Base-by-base conservation (phyloP, 2,888 invertebrate genomes). In the Tachina fera region DNA sequence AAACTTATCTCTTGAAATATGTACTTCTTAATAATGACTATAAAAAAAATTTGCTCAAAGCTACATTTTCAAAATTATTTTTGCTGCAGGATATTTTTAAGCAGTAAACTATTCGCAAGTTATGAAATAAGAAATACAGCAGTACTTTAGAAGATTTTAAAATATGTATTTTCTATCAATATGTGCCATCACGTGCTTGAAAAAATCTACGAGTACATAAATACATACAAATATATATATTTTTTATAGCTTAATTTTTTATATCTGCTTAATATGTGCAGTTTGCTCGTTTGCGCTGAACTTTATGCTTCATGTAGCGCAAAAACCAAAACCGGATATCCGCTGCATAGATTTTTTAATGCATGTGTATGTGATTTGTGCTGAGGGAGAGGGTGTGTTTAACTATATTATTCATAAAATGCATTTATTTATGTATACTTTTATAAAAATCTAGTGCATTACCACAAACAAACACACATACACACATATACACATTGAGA, bases 251-350 rank as follows among this genome's bases (percentile, higher is more conserved):
- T 22, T 9, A 14, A 45, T 14, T 45, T 45, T 78, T 41, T 70
- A 9, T 53, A 19, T 49, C n/a, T 22, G 31, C 51, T 31, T 65
- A 68, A 45, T 74, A 41, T 60, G 9, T 9, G 16, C 19, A 31
- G 41, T 68, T 47, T 9, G 41, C 70, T 60, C 14, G 6, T 76
- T 71, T 75, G 16, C 19, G 68, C 19, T 81, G 16, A 79, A 79
- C 65, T 85, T 85, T 78, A 74, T 75, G 74, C 78, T 78, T 49
- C 82, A 67, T 71, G 71, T 79, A 82, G 82, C 53, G 78, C 78
- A 71, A 82, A 82, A 78, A 51, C 82, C 81, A 79, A 74, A 78
- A 86, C 70, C 82, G 85, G 82, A 86, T 82, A 86, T 82, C 85
- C 82, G 78, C 53, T 79, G 80, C 47, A 84, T 86, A 74, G 74